These are phyloP conservation scores for Benthosema pterotum DNA, from an alignment of 2,797 vertebrate genomes.

Conservation along the genomic window DNA sequence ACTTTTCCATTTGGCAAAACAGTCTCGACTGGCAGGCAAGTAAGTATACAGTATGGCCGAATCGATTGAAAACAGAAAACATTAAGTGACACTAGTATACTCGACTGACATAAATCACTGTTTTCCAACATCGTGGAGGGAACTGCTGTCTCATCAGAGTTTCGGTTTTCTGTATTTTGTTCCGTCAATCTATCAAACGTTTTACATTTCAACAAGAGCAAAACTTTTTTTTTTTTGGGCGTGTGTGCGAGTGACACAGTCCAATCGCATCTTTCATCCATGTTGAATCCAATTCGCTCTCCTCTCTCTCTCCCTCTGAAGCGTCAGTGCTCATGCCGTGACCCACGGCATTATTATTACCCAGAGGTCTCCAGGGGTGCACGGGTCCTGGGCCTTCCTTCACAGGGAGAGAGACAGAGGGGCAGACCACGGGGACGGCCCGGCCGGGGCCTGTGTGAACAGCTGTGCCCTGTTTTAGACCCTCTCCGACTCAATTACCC, in stretches of 20 bases:
- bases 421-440: conserved; percentile 60
- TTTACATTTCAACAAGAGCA: conserved; percentile 28
- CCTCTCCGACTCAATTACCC: conserved; percentile 75
- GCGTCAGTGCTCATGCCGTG: conserved; percentile 56
- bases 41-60: no score
- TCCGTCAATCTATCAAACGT: conserved; percentile 21
- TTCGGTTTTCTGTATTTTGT: conserved; percentile 8
- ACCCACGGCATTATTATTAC: conserved; percentile 73
- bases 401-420: conserved; percentile 55
- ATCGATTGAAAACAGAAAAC: no score
- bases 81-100: no score
- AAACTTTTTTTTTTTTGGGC: background rate
- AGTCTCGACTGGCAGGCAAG: no score
- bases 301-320: conserved; percentile 55
- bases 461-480: conserved; percentile 82
- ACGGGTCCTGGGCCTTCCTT: conserved; percentile 60
- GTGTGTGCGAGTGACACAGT: conserved; percentile 10
- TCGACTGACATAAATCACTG: no score
- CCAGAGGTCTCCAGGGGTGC: conserved; percentile 69
- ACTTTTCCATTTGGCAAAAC: no score
- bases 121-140: conserved; percentile 6
- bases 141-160: conserved; percentile 4
- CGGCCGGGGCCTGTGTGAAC: conserved; percentile 77
- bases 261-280: conserved; percentile 15
- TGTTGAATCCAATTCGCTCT: conserved; percentile 47